Base-by-base conservation (phyloP, 2,888 invertebrate species). In the Pyralis farinalis region DNA sequence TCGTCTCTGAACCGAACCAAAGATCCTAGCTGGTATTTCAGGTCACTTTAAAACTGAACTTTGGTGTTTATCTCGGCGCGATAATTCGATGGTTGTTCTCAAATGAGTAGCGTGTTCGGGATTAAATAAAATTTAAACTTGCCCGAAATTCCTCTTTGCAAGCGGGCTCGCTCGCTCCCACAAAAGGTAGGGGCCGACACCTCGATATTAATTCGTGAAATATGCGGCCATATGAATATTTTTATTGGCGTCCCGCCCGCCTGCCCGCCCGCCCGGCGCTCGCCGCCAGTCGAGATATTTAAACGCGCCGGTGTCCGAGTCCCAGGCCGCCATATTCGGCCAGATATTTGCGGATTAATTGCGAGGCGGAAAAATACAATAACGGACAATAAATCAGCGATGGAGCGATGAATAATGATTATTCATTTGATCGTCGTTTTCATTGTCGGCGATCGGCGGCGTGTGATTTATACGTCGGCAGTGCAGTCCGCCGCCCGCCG, bases 341-440 rank as follows among this genome's bases (percentile, higher is more conserved):
- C 27, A 22, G 29, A 54, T 61, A 63, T 66, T 66, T 63, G 64
- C 63, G 63, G 68, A 77, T 77, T 72, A 66, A 75, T 80, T 70
- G 50, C 25, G 63, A 52, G 56, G 50, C 46, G 68, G 70, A 71
- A 73, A 73, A 76, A 75, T 72, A 77, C 73, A 79, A 74, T 78
- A 73, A 75, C 71, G 56, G 38, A 44, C 57, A 49, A 72, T 80
- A 78, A 78, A 78, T 79, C 78, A 71, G 54, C 67, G 71, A 71
- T 70, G 16, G 63, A 74, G 64, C 72, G 62, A 72, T 76, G 72
- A 75, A 72, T 76, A 71, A 74, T 74, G 62, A 70, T 71, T 66
- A 67, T 71, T 73, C 63, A 66, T 75, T 71, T 65, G 58, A 53
- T 64, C 63, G 62, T 58, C 61, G 59, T 65, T 67, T 67, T 16